Evolutionary conservation across 2,113 vertebrate species (phyloP), one percentile per base, ranked within the genome.

Genomic region (Butastur rufipennis): DNA sequence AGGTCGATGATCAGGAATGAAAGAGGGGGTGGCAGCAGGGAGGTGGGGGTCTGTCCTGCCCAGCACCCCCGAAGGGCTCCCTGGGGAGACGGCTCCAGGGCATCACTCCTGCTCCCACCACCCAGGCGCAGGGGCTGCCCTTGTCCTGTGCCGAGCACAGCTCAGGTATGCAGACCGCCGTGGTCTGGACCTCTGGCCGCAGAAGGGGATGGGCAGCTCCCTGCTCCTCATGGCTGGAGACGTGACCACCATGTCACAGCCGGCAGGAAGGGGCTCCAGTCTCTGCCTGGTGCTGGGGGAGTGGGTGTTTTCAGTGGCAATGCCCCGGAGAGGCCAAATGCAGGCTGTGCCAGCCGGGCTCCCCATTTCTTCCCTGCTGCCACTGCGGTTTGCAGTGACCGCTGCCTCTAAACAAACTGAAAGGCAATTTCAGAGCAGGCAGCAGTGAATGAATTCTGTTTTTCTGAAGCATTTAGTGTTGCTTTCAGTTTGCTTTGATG

Each of bases 401-500:
- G 36, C 56, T 71, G 85, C 77, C 77, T 83, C 81, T 19, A 10
- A 38, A n/a, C 62, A 25, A 53, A 45, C 58, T 25, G 92, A 92
- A 58, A 93, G 92, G 91, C 56, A 27, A 71, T 85, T 68, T 53
- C 77, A 36, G 84, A 96, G 66, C 89, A 95, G 67, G 90, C 88
- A 72, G 86, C 67, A 36, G 50, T 77, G 89, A 91, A 88, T 87
- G 92, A 94, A 93, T 95, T 94, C 86, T 90, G 91, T 71, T 95
- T 97, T 95, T 91, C 91, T 81, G 66, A 62, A 94, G 88, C 94
- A 89, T 96, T 96, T 95, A 95, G 92, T 93, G 96, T 93, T 95
- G 93, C 93, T 95, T 96, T 95, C 94, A 90, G 95, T 90, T 93
- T 89, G 94, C 92, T 95, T 96, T 96, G 97, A 97, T 95, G 95